phyloP scores from a whole-genome alignment of 2,888 invertebrate species.

The Alloplasta piceator region DNA sequence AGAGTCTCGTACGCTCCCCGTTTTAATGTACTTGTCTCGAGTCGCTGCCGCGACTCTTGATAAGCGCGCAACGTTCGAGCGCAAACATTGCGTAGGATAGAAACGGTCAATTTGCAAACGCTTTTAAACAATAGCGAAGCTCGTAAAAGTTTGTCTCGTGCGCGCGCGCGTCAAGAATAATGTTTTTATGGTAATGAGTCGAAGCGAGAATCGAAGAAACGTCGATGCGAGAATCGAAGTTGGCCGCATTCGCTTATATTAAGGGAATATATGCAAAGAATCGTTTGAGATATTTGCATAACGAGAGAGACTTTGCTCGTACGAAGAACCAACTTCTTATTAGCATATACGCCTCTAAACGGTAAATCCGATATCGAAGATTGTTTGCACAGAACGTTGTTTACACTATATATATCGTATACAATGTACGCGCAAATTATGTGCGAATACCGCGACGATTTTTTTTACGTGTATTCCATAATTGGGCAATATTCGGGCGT shows the following conservation, averaged over 20 bases:
- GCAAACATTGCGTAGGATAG: background rate
- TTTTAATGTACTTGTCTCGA: no score
- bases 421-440: no score
- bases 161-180: background rate
- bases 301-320: conserved; percentile 28
- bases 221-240: background rate
- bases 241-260: background rate
- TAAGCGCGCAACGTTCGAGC: background rate
- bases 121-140: background rate
- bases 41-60: no score
- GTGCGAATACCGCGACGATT: no score
- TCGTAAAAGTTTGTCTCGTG: background rate
- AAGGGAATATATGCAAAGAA: background rate
- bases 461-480: no score
- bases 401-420: no score
- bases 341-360: conserved; percentile 14
- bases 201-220: background rate
- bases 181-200: background rate
- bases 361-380: conserved; percentile 36
- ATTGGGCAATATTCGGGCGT: no score
- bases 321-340: background rate
- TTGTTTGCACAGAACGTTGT: background rate
- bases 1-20: no score
- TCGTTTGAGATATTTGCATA: conserved; percentile 42
- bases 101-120: background rate